Conservation (phyloP, 2,888 invertebrate genomes). For the Bellardia bayeri region DNA sequence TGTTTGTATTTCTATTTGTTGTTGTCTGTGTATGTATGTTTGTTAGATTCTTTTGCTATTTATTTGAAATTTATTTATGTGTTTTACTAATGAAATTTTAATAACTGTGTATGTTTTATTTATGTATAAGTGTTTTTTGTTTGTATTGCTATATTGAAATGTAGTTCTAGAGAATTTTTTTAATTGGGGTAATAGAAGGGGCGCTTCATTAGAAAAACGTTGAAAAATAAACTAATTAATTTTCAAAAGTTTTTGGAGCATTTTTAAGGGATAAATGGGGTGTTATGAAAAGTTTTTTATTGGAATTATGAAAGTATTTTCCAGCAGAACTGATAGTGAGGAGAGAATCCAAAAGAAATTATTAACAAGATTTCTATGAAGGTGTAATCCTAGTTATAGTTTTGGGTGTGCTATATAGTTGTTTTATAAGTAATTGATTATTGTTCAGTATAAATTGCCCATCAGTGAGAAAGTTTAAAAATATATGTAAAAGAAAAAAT, state of each 20-base stretch:
- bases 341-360: neutral
- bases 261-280: conserved; percentile 15
- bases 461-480: no score
- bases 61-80: conserved; percentile 37
- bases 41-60: conserved; percentile 20
- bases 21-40: neutral
- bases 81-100: conserved; percentile 67
- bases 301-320: neutral
- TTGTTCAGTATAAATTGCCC: neutral
- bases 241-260: conserved; percentile 16
- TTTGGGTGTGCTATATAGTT: neutral
- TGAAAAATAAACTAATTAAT: conserved; percentile 20
- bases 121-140: neutral
- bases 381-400: neutral
- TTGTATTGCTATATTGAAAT: conserved; percentile 35
- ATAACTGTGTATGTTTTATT: conserved; percentile 40
- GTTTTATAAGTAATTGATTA: neutral
- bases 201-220: conserved; percentile 17
- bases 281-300: conserved; percentile 26
- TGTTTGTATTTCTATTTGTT: conserved; percentile 24
- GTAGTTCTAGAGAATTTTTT: conserved; percentile 36
- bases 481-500: no score
- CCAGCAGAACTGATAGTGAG: neutral
- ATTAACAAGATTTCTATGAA: neutral
- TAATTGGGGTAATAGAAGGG: conserved; percentile 58